Evolutionary conservation across 2,113 vertebrate genomes (phyloP).

Genomic region (Mugil cephalus): DNA sequence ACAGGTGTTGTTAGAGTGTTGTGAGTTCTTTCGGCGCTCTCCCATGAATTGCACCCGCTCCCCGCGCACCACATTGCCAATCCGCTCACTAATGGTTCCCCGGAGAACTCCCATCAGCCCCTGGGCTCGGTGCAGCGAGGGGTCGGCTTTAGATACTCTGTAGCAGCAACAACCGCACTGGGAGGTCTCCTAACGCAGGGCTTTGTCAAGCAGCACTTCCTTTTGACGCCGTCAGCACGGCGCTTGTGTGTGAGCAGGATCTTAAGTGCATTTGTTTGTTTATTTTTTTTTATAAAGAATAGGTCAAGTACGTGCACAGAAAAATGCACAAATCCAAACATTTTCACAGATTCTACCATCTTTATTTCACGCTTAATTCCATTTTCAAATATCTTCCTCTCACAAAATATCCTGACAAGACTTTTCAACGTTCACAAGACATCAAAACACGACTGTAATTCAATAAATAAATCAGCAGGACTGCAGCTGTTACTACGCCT

Average conservation of each 20-base stretch:
- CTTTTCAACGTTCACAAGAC: too few species aligned
- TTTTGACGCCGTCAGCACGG: constrained; percentile 17
- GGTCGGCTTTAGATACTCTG: constrained; percentile 86
- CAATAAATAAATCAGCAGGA: too few species aligned
- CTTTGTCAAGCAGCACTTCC: constrained; percentile 43
- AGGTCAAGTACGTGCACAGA: background rate
- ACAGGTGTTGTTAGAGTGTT: constrained; percentile 89
- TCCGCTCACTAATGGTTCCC: constrained; percentile 85
- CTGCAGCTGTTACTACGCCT: too few species aligned
- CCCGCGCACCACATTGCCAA: constrained; percentile 75
- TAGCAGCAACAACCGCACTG: constrained; percentile 75
- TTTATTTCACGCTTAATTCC: constrained; percentile 4
- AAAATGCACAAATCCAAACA: background rate
- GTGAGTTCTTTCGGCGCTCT: constrained; percentile 79
- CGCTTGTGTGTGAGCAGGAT: background rate
- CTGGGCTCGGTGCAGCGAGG: constrained; percentile 76
- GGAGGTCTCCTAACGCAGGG: constrained; percentile 66
- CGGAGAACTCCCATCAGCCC: constrained; percentile 84
- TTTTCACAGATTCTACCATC: background rate
- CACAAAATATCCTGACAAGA: background rate
- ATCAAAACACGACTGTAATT: too few species aligned
- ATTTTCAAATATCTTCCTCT: too few species aligned
- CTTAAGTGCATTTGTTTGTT: background rate
- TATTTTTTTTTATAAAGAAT: background rate
- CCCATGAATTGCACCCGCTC: constrained; percentile 79